phyloP scores from a whole-genome alignment of 2,888 invertebrate genomes.

The Dromius quadrimaculatus region DNA sequence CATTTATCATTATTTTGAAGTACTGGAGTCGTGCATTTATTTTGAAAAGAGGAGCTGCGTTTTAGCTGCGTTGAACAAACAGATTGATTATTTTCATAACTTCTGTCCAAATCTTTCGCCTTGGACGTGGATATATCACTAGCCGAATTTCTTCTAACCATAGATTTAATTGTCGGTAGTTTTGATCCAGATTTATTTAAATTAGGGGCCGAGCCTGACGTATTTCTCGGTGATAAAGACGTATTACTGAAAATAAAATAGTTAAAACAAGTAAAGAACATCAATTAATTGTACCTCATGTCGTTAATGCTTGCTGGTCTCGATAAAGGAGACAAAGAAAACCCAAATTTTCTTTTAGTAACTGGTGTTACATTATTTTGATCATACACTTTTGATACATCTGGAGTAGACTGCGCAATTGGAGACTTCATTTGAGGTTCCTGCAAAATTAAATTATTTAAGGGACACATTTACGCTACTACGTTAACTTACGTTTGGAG shows the following conservation, averaged over 20 bases:
- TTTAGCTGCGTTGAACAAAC: constrained; percentile 7
- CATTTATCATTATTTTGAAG: neutral
- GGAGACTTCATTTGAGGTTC: constrained; percentile 36
- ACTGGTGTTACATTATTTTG: constrained; percentile 16
- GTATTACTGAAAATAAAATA: constrained; percentile 6
- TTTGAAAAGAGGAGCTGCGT: constrained; percentile 25
- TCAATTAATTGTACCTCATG: constrained; percentile 24
- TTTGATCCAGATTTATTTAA: constrained; percentile 30
- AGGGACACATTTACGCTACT: neutral
- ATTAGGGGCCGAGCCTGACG: constrained; percentile 15
- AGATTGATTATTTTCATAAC: constrained; percentile 18
- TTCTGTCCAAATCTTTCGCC: constrained; percentile 3
- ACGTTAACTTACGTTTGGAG: constrained; percentile 33
- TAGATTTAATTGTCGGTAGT: constrained; percentile 6
- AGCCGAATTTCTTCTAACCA: constrained; percentile 16
- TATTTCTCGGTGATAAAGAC: constrained; percentile 13
- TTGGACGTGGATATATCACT: constrained; percentile 23
- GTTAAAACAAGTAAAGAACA: no score
- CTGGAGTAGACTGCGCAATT: constrained; percentile 45
- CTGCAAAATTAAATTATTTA: neutral
- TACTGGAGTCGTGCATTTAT: constrained; percentile 2
- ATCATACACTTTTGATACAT: constrained; percentile 15
- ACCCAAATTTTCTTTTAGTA: constrained; percentile 21
- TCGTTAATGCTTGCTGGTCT: constrained; percentile 26
- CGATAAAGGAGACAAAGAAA: constrained; percentile 24